Evolutionary conservation across 2,797 vertebrate genomes (phyloP).

Genomic region (Gadopsis bispinosus): DNA sequence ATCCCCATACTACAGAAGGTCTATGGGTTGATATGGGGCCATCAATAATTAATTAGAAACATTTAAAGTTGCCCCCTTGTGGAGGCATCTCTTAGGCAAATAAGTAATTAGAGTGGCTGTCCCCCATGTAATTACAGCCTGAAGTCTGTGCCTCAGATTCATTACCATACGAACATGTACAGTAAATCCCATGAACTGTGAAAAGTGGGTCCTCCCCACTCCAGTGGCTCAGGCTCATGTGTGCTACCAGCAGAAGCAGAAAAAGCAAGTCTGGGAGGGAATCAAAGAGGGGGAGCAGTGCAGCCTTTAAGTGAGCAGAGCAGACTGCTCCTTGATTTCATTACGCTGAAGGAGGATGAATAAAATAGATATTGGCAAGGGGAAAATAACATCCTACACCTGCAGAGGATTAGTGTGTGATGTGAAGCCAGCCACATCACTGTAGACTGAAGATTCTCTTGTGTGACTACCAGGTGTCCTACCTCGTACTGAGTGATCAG

Average conservation of each 20-base stretch:
- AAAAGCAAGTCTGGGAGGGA: constrained; percentile 38
- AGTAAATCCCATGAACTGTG: constrained; percentile 66
- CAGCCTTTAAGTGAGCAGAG: constrained; percentile 19
- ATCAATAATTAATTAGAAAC: constrained; percentile 81
- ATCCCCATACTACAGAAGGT: constrained; percentile 44
- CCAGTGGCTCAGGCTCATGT: constrained; percentile 41
- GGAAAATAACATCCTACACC: constrained; percentile 49
- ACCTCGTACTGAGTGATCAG: constrained; percentile 95
- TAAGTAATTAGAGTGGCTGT: constrained; percentile 79
- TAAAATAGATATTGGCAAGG: constrained; percentile 40
- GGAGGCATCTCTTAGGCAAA: constrained; percentile 75
- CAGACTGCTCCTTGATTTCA: constrained; percentile 35
- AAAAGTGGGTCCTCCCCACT: constrained; percentile 60
- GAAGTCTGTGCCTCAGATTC: constrained; percentile 63
- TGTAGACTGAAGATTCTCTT: background rate
- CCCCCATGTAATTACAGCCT: constrained; percentile 79
- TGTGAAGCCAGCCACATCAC: constrained; percentile 1
- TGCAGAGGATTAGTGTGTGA: constrained; percentile 46
- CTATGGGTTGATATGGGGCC: constrained; percentile 50
- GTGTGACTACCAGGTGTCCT: background rate
- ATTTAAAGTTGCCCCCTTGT: constrained; percentile 74
- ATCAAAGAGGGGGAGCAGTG: constrained; percentile 14
- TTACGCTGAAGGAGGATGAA: constrained; percentile 33
- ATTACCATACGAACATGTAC: constrained; percentile 76
- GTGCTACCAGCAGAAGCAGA: constrained; percentile 21